Evolutionary conservation across 2,888 invertebrate species (phyloP).

Genomic region (Cryptophagus acutangulus): DNA sequence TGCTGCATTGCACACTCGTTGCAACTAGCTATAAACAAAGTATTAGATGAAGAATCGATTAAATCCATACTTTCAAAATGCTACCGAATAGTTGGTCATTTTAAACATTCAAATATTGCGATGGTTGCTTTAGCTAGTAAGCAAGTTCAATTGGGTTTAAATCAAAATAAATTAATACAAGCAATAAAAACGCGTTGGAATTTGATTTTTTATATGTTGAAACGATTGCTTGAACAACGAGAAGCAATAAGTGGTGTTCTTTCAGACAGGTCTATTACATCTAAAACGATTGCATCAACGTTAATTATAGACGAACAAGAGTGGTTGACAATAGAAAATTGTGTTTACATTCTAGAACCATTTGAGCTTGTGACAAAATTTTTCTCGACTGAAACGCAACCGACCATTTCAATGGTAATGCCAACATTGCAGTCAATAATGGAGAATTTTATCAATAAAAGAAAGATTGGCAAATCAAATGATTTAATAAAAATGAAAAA

Average conservation of each 20-base stretch:
- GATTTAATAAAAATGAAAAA: too few species aligned
- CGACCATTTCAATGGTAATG: slow-evolving; percentile 14
- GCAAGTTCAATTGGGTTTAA: slow-evolving; percentile 15
- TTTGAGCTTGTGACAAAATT: slow-evolving; percentile 12
- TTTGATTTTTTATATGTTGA: slow-evolving; percentile 23
- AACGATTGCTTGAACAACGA: slow-evolving; percentile 23
- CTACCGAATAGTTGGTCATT: slow-evolving; percentile 24
- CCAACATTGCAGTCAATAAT: slow-evolving; percentile 9
- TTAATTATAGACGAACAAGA: slow-evolving; percentile 13
- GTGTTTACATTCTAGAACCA: slow-evolving; percentile 10
- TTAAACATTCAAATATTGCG: slow-evolving; percentile 26
- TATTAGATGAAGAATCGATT: slow-evolving; percentile 12
- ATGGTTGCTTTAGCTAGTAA: slow-evolving; percentile 9
- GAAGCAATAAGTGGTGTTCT: slow-evolving; percentile 20
- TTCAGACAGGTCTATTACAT: slow-evolving; percentile 17
- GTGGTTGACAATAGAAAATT: slow-evolving; percentile 11
- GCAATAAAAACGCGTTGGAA: slow-evolving; percentile 21
- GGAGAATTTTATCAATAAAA: slow-evolving; percentile 12
- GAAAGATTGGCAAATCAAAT: slow-evolving; percentile 2
- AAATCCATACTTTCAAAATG: slow-evolving; percentile 20
- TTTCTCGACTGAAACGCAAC: slow-evolving; percentile 9
- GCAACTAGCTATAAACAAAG: slow-evolving; percentile 27
- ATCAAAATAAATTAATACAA: slow-evolving; percentile 17
- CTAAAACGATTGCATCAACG: slow-evolving; percentile 7
- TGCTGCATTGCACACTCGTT: slow-evolving; percentile 30